These are phyloP conservation scores for Trachelus tabidus DNA, from an alignment of 2,888 invertebrate species.

Conservation along the genomic window DNA sequence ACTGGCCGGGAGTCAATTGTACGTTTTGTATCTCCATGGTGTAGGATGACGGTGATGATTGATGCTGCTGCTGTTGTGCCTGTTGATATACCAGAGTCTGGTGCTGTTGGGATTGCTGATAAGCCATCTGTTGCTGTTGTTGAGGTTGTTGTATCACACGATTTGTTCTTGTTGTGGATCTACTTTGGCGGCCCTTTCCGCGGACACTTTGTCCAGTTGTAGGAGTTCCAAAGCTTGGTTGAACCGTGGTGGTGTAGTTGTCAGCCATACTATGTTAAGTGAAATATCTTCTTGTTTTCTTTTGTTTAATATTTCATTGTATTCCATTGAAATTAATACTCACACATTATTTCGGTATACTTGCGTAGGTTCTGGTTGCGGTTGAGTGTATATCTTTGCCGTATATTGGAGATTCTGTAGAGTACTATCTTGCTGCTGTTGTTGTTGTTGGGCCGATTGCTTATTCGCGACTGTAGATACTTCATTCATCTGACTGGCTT, in stretches of 20 bases:
- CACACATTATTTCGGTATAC: slow-evolving; percentile 56
- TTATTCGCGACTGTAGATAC: slow-evolving; percentile 32
- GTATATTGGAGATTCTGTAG: slow-evolving; percentile 63
- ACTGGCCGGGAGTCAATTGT: slow-evolving; percentile 38
- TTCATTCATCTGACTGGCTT: slow-evolving; percentile 23
- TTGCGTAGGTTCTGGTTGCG: slow-evolving; percentile 44
- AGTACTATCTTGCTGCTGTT: slow-evolving; percentile 39
- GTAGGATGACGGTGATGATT: slow-evolving; percentile 43
- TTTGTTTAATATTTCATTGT: background rate
- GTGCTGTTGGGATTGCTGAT: slow-evolving; percentile 45
- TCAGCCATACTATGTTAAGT: slow-evolving; percentile 28
- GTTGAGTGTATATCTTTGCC: slow-evolving; percentile 59
- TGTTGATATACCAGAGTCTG: slow-evolving; percentile 47
- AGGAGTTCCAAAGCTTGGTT: slow-evolving; percentile 41
- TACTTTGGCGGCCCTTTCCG: slow-evolving; percentile 46
- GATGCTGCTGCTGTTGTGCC: slow-evolving; percentile 36
- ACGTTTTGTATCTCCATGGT: slow-evolving; percentile 55
- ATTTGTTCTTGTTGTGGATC: slow-evolving; percentile 41
- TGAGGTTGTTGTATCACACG: slow-evolving; percentile 61
- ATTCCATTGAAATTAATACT: slow-evolving; percentile 26
- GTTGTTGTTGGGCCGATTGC: slow-evolving; percentile 24
- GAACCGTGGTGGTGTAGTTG: slow-evolving; percentile 38
- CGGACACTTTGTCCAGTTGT: slow-evolving; percentile 34
- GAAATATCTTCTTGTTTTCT: background rate
- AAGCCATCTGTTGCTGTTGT: slow-evolving; percentile 46